Percentiles rank a stretch among this genome's conserved stretches.
Evolutionary conservation across 1,140 invertebrate species (phyloP).

Genomic region (Diachasma alloeum): DNA sequence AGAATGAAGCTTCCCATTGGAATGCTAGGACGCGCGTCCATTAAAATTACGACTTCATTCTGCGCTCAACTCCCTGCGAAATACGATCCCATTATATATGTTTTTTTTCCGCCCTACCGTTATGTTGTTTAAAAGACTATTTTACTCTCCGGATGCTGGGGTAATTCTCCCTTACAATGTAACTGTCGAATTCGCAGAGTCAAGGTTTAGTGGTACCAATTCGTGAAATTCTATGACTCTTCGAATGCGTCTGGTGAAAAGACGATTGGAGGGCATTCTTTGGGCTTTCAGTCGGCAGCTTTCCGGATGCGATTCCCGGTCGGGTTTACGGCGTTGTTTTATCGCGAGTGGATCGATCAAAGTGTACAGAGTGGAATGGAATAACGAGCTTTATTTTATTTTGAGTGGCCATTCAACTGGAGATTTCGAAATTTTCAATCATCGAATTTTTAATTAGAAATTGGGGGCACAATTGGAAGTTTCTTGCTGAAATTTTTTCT

Average conservation of each 20-base stretch:
- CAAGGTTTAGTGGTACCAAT: constrained; percentile 1
- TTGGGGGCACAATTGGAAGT: too few relatives aligned
- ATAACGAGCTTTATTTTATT: constrained; percentile 38
- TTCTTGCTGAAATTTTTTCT: too few relatives aligned
- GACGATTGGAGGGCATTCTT: constrained; percentile 2
- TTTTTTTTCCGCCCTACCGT: neutral
- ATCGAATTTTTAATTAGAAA: too few relatives aligned
- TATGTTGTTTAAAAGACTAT: neutral
- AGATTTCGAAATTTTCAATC: too few relatives aligned
- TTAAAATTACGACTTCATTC: constrained; percentile 52
- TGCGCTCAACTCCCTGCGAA: neutral
- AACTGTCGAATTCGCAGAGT: constrained; percentile 22
- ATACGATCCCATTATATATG: neutral
- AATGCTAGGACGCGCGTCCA: constrained; percentile 37
- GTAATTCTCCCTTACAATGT: constrained; percentile 33
- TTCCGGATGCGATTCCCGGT: constrained; percentile 31
- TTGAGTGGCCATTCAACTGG: neutral
- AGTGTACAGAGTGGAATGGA: constrained; percentile 37
- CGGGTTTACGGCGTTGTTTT: constrained; percentile 48
- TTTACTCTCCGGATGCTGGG: constrained; percentile 1
- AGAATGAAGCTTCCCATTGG: constrained; percentile 26
- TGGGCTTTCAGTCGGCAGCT: constrained; percentile 14
- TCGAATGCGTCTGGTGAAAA: constrained; percentile 15
- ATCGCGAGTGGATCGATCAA: constrained; percentile 48
- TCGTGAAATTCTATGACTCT: constrained; percentile 27